A percentile compares a stretch with the other conserved stretches of the same genome.
phyloP scores from a whole-genome alignment of 1,140 invertebrate species.

The Spodoptera frugiperda region DNA sequence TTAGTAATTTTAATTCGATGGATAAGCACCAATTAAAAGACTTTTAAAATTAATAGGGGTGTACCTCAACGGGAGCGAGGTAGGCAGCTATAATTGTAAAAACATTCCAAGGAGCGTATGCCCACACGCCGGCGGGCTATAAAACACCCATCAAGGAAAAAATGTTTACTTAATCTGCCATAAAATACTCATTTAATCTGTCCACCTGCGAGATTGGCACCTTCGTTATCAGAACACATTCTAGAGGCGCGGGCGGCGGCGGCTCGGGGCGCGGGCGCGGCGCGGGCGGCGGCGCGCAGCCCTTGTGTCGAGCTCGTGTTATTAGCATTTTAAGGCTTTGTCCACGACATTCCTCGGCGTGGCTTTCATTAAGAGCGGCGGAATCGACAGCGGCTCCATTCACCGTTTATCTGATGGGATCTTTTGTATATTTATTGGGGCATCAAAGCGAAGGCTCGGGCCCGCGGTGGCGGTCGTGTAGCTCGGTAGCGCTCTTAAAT shows the following conservation, averaged over 20 bases:
- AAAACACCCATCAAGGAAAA: constrained; percentile 50
- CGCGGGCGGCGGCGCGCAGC: constrained; percentile 9
- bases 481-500: constrained; percentile 77
- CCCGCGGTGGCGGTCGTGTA: constrained; percentile 61
- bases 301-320: constrained; percentile 51
- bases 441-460: constrained; percentile 58
- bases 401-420: constrained; percentile 73
- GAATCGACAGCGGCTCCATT: constrained; percentile 48
- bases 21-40: constrained; percentile 18
- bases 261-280: constrained; percentile 1
- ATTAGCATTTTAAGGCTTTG: constrained; percentile 58
- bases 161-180: constrained; percentile 56
- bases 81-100: constrained; percentile 25
- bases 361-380: constrained; percentile 57
- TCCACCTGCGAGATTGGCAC: constrained; percentile 60
- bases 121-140: constrained; percentile 45
- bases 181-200: constrained; percentile 69
- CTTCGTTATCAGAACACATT: constrained; percentile 64
- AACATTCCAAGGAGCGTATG: constrained; percentile 5
- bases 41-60: constrained; percentile 11
- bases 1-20: constrained; percentile 17
- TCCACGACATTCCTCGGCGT: constrained; percentile 53
- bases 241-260: constrained; percentile 52
- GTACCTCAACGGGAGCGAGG: constrained; percentile 7
- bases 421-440: constrained; percentile 76